Percentiles rank a stretch among this genome's conserved stretches.
Evolutionary conservation across 2,888 invertebrate genomes (phyloP).

Genomic region (Agonopterix arenella): DNA sequence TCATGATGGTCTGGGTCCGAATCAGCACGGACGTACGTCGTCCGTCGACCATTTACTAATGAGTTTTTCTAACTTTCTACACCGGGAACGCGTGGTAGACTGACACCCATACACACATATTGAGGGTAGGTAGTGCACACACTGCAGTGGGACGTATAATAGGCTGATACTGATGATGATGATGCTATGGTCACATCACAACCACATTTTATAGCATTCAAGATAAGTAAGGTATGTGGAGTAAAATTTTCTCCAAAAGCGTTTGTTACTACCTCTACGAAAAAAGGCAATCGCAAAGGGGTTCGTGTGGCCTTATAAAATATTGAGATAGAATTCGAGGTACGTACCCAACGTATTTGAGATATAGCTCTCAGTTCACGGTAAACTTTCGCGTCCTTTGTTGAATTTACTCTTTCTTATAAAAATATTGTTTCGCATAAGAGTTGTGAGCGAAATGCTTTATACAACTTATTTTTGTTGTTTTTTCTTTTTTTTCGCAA

Average conservation of each 20-base stretch:
- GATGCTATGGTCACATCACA: too few relatives aligned
- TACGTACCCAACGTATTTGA: constrained; percentile 16
- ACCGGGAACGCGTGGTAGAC: too few relatives aligned
- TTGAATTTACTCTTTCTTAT: constrained; percentile 9
- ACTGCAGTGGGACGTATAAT: too few relatives aligned
- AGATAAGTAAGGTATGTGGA: too few relatives aligned
- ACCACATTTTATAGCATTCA: too few relatives aligned
- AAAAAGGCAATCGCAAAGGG: constrained; percentile 21
- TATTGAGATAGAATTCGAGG: constrained; percentile 35
- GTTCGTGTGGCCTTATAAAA: constrained; percentile 32
- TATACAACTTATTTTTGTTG: background rate
- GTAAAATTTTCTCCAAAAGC: background rate
- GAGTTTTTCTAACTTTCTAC: too few relatives aligned
- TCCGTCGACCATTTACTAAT: too few relatives aligned
- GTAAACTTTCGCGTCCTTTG: constrained; percentile 8
- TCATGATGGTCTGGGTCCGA: too few relatives aligned
- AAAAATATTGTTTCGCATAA: constrained; percentile 11
- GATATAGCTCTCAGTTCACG: constrained; percentile 16
- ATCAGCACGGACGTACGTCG: too few relatives aligned
- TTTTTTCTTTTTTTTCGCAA: constrained; percentile 1
- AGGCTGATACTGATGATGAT: too few relatives aligned
- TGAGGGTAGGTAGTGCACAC: too few relatives aligned
- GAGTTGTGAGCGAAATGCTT: constrained; percentile 6
- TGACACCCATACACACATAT: too few relatives aligned
- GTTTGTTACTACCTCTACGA: background rate